Percentiles rank a stretch among this genome's conserved stretches.
These are phyloP conservation scores for Ctenoplectra terminalis DNA, from an alignment of 1,140 invertebrate genomes.

Conservation along the genomic window DNA sequence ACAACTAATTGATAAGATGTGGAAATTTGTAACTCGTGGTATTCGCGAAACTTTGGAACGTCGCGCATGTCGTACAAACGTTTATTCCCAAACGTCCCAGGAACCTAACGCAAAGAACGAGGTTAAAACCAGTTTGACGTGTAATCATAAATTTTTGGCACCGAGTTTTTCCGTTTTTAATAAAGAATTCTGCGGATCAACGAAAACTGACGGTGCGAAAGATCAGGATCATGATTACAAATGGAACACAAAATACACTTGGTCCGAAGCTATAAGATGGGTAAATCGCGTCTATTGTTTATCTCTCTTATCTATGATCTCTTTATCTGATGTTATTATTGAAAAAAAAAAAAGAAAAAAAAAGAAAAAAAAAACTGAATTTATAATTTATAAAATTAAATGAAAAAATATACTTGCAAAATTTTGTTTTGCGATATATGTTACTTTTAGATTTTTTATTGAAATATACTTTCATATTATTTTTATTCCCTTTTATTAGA, in stretches of 20 bases:
- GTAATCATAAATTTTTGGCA: constrained; percentile 61
- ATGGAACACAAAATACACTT: constrained; percentile 71
- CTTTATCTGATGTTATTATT: background rate
- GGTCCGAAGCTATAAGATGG: constrained; percentile 77
- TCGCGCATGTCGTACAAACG: constrained; percentile 73
- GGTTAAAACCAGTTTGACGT: constrained; percentile 61
- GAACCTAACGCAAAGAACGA: constrained; percentile 63
- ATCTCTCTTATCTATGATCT: constrained; percentile 13
- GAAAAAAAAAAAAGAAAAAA: no score
- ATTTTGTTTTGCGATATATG: background rate
- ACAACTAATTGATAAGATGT: constrained; percentile 65
- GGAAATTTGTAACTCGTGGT: constrained; percentile 75
- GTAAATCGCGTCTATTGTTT: constrained; percentile 62
- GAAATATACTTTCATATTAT: background rate
- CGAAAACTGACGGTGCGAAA: constrained; percentile 57
- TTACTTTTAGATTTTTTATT: background rate
- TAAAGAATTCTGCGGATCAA: constrained; percentile 60
- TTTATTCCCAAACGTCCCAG: constrained; percentile 73
- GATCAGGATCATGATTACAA: constrained; percentile 65
- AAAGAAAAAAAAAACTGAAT: background rate
- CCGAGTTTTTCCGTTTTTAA: constrained; percentile 53
- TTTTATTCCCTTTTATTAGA: background rate
- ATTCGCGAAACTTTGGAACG: constrained; percentile 75
- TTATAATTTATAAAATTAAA: background rate
- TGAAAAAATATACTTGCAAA: background rate